Evolutionary conservation across 1,140 invertebrate species (phyloP).

Genomic region (Penaeus chinensis): DNA sequence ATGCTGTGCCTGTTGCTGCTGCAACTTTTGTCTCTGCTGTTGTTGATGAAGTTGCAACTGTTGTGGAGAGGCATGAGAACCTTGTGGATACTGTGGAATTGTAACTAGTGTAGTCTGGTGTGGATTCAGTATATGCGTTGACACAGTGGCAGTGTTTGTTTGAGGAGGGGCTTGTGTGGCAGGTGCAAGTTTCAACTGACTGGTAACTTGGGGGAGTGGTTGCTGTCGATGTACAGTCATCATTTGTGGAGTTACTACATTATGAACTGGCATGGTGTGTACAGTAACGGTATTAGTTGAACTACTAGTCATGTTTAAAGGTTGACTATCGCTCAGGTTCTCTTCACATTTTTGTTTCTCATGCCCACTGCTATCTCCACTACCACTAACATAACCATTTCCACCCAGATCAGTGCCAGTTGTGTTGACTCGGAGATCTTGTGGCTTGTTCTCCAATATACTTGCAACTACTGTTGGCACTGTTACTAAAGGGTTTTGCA

Average conservation of each 20-base stretch:
- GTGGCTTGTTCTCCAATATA: slow-evolving; percentile 29
- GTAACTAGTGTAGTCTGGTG: slow-evolving; percentile 51
- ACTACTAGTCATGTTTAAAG: slow-evolving; percentile 44
- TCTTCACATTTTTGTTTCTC: slow-evolving; percentile 13
- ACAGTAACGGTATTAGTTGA: slow-evolving; percentile 2
- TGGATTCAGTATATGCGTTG: slow-evolving; percentile 44
- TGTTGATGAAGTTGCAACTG: slow-evolving; percentile 37
- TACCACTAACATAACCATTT: slow-evolving; percentile 8
- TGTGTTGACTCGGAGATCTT: slow-evolving; percentile 49
- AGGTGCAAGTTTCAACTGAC: slow-evolving; percentile 32
- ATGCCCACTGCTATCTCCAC: slow-evolving; percentile 15
- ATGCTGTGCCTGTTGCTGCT: slow-evolving; percentile 45
- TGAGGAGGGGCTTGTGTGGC: slow-evolving; percentile 26
- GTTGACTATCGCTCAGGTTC: slow-evolving; percentile 25
- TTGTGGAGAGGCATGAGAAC: slow-evolving; percentile 28
- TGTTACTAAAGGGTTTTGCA: background rate
- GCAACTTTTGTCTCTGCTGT: slow-evolving; percentile 21
- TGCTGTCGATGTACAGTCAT: slow-evolving; percentile 35
- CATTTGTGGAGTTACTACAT: slow-evolving; percentile 20
- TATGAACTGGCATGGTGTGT: slow-evolving; percentile 31
- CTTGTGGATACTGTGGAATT: slow-evolving; percentile 48
- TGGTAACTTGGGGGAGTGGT: slow-evolving; percentile 9
- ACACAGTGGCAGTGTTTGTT: slow-evolving; percentile 43
- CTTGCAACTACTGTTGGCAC: background rate
- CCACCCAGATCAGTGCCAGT: slow-evolving; percentile 28